These are phyloP conservation scores for Epiblema foenella DNA, from an alignment of 2,888 invertebrate species.

Conservation along the genomic window DNA sequence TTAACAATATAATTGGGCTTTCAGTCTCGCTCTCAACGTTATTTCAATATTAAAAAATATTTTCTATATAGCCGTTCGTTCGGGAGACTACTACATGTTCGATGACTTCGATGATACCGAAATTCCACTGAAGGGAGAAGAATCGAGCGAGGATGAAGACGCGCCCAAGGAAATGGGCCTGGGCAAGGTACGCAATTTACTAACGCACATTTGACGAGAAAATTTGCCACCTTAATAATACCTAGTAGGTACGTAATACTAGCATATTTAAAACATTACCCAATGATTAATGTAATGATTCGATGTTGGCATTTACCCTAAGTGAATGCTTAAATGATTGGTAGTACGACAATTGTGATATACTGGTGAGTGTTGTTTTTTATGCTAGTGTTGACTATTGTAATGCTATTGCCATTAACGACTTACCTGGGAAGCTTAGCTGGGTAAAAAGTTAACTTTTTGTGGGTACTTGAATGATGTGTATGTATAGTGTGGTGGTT, in stretches of 20 bases:
- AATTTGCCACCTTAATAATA: neutral
- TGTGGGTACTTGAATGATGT: constrained; percentile 28
- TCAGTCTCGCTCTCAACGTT: constrained; percentile 44
- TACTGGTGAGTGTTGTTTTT: neutral
- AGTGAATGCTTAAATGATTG: neutral
- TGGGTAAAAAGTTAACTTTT: constrained; percentile 21
- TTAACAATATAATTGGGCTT: constrained; percentile 23
- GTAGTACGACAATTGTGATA: neutral
- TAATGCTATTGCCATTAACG: constrained; percentile 1
- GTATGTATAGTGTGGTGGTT: constrained; percentile 38
- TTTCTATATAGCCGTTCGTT: constrained; percentile 92
- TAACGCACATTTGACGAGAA: neutral
- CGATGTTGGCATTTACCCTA: neutral
- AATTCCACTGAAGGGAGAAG: constrained; percentile 86
- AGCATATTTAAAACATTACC: constrained; percentile 12
- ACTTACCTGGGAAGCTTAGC: constrained; percentile 2
- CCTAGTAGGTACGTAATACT: neutral
- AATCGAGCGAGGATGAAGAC: constrained; percentile 85
- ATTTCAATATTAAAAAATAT: constrained; percentile 13
- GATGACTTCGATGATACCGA: constrained; percentile 95
- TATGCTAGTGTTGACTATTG: constrained; percentile 8
- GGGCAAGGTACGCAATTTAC: constrained; percentile 72
- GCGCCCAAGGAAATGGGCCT: constrained; percentile 81
- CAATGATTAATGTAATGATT: neutral
- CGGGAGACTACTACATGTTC: constrained; percentile 99